Evolutionary conservation across 1,140 invertebrate species (phyloP).

Genomic region (Chironomus tepperi): DNA sequence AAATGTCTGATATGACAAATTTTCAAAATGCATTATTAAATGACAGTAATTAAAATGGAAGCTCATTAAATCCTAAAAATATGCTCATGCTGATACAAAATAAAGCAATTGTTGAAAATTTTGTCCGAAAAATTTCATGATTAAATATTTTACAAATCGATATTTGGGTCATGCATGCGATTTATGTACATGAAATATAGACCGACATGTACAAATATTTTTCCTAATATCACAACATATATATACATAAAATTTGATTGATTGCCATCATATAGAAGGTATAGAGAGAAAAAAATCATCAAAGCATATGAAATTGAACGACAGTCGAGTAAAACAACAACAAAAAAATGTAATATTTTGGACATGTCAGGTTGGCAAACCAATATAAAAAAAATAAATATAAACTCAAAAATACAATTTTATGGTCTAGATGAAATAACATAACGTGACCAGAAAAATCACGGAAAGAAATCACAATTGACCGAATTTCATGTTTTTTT

Average conservation of each 20-base stretch:
- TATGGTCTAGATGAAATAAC: background rate
- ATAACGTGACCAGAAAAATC: background rate
- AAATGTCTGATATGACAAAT: no score
- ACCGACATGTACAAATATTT: background rate
- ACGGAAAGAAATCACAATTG: constrained; percentile 1
- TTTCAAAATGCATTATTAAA: no score
- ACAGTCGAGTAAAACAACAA: background rate
- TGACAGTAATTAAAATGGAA: no score
- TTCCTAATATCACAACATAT: background rate
- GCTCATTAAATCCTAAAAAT: no score
- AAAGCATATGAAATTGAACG: background rate
- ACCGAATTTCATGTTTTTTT: background rate
- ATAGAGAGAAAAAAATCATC: background rate
- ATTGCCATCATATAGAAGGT: background rate
- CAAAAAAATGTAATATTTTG: no score
- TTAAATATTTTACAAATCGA: no score
- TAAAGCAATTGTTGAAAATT: no score
- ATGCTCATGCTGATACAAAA: no score
- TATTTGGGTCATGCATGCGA: no score
- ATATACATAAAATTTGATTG: background rate
- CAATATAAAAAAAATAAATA: background rate
- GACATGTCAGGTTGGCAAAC: background rate
- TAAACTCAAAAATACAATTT: background rate
- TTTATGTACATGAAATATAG: no score
- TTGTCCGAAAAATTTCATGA: no score